These are phyloP conservation scores for Heliangelus exortis DNA, from an alignment of 2,797 vertebrate species.

Conservation along the genomic window DNA sequence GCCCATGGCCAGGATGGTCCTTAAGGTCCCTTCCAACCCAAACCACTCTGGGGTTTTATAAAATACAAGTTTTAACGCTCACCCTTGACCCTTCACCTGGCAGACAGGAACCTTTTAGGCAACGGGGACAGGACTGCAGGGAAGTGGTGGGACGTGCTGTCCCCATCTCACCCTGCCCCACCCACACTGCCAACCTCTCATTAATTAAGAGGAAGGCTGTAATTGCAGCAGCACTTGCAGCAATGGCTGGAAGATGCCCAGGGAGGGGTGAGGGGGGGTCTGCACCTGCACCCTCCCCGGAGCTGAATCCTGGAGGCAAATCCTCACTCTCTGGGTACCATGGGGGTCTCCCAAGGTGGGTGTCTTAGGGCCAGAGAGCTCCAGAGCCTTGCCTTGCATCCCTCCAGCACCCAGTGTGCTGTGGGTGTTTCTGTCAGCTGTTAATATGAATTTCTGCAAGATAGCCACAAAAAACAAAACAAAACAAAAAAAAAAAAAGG, in stretches of 20 bases:
- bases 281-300: background rate
- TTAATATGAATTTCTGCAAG: background rate
- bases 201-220: background rate
- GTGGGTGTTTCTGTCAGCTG: background rate
- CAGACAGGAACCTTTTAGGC: background rate
- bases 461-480: background rate
- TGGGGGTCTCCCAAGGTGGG: too few relatives aligned
- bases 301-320: background rate
- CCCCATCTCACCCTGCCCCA: background rate
- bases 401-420: background rate
- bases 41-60: too few relatives aligned
- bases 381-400: fast-evolving
- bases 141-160: background rate
- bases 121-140: fast-evolving
- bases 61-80: background rate
- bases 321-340: background rate
- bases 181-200: background rate
- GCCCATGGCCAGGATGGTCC: too few relatives aligned
- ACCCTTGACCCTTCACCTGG: background rate
- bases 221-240: background rate
- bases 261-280: background rate
- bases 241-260: background rate
- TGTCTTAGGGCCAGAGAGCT: background rate
- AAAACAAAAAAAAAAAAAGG: too few relatives aligned
- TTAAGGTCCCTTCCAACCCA: too few relatives aligned